phyloP scores from a whole-genome alignment of 2,113 vertebrate genomes.

The Acanthisitta chloris region DNA sequence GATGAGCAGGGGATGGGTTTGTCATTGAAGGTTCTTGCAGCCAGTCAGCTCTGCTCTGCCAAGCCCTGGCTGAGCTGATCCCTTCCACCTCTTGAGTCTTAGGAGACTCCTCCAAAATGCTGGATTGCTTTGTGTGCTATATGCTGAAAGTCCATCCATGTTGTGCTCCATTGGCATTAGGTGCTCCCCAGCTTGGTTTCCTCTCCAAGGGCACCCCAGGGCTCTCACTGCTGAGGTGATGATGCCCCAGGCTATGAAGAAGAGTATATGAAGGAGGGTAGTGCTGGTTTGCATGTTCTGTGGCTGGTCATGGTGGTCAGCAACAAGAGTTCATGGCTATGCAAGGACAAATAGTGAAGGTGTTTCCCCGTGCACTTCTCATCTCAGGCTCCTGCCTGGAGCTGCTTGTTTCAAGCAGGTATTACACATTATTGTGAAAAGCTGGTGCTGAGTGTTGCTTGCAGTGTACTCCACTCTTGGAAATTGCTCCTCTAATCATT shows the following conservation, averaged over 20 bases:
- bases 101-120: background rate
- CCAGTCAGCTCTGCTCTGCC: background rate
- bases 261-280: no score
- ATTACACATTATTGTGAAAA: background rate
- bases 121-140: background rate
- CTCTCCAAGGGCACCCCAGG: background rate
- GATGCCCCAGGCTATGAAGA: background rate
- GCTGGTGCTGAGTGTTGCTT: background rate
- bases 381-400: background rate
- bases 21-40: background rate
- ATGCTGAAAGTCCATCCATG: background rate
- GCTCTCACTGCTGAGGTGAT: background rate
- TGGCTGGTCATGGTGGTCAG: background rate
- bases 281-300: background rate
- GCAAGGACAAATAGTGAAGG: background rate
- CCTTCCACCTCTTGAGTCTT: background rate
- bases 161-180: background rate
- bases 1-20: background rate
- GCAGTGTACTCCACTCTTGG: background rate
- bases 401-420: background rate
- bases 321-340: no score
- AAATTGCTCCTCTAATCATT: background rate
- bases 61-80: background rate
- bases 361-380: background rate
- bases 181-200: background rate